Evolutionary conservation across 2,888 invertebrate species (phyloP), one percentile per base, ranked within the genome.

Genomic region (Helicoverpa assulta): DNA sequence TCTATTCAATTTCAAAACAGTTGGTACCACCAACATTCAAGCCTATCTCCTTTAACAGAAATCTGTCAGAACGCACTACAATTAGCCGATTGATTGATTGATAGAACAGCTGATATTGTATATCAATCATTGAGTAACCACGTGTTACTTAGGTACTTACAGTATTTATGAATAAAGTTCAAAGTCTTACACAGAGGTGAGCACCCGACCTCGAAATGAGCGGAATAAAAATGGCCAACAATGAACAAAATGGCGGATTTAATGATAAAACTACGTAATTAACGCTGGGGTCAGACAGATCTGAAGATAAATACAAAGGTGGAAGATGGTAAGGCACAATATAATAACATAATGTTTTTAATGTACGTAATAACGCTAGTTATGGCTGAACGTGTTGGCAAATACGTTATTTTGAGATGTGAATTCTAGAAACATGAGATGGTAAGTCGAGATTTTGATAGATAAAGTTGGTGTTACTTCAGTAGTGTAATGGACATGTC

Each of bases 251-350:
- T 82, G 77, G 71, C 70, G 70, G 70, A 56, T 57, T 65, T 80
- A 77, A 80, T 77, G 78, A 80, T 71, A 74, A 80, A 77, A 71
- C 52, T 53, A 69, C 54, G 54, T 63, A 77, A 80, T 77, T 67
- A 67, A 33, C 55, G 64, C 19, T 77, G 58, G 74, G 80, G 80
- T 80, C 80, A 80, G 19, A 21, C 61, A 59, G 73, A 65, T 76
- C 40, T 70, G 33, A 26, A 63, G 76, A 73, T 78, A 78, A 69
- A 62, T 1, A 50, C 47, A 57, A 68, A 73, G 43, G 59, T 63
- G 53, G 59, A 53, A 57, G 61, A 58, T 54, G 33, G 62, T 75
- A 56, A 75, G 37, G 21, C 12, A 53, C 76, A 60, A 40, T 50
- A 76, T 50, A 76, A 57, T 50, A 60, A 60, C 21, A 26, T 57